Evolutionary conservation across 2,888 invertebrate genomes (phyloP).

Genomic region (Trilocha varians): DNA sequence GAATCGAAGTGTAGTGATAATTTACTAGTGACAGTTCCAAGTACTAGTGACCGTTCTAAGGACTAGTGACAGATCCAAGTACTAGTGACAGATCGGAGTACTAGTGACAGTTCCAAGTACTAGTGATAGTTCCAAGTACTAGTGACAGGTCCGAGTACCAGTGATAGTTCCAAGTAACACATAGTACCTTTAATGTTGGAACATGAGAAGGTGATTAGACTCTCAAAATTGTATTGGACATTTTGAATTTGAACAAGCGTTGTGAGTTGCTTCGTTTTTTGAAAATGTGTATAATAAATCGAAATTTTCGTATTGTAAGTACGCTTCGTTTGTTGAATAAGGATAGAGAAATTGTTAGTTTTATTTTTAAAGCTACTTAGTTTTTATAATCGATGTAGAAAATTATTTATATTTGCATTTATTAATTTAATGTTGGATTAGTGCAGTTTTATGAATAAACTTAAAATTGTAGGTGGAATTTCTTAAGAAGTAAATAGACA

Average conservation of each 20-base stretch:
- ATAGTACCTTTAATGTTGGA: no score
- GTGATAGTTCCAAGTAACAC: no score
- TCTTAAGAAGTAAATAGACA: no score
- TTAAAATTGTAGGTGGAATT: no score
- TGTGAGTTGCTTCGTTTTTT: slow-evolving; percentile 62
- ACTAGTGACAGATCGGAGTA: no score
- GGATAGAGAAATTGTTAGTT: slow-evolving; percentile 55
- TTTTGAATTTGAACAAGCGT: slow-evolving; percentile 38
- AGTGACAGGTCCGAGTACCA: no score
- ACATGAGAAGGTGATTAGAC: slow-evolving; percentile 69
- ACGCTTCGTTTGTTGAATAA: slow-evolving; percentile 54
- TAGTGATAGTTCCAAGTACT: no score
- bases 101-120: no score
- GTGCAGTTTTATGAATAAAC: no score
- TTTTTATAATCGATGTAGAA: slow-evolving; percentile 24
- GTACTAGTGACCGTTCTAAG: no score
- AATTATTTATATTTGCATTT: slow-evolving; percentile 9
- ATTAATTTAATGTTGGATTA: not conserved
- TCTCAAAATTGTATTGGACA: slow-evolving; percentile 51
- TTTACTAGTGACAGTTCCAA: slow-evolving; percentile 15
- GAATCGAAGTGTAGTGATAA: slow-evolving; percentile 39
- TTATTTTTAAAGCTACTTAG: slow-evolving; percentile 40
- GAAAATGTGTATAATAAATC: slow-evolving; percentile 46
- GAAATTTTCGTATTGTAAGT: slow-evolving; percentile 41
- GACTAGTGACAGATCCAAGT: no score